Base-by-base conservation (phyloP, 1,140 invertebrate genomes). In the Stegodyphus dumicola region DNA sequence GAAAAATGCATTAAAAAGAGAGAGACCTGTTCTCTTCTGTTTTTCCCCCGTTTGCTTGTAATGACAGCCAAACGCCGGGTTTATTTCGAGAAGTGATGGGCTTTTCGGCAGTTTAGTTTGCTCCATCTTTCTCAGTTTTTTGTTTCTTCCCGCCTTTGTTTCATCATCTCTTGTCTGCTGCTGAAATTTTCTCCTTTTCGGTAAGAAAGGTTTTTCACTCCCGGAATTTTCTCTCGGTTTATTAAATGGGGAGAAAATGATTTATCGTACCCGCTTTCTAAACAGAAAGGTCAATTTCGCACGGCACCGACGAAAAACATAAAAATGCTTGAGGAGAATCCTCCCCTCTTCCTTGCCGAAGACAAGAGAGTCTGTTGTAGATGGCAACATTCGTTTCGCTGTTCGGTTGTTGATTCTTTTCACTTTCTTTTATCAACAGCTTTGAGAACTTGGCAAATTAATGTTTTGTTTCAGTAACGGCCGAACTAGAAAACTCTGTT, bases 201-300 rank as follows among this genome's bases (percentile, higher is more conserved):
- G 56, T 11, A 60, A 15, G 15, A 60, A 15, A 60, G 56, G 56
- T 60, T 60, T 60, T 51, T 64, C 60, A 18, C 60, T 18, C 33
- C 48, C 18, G 65, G 49, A 64, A 51, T 83, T 65, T 53, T 33
- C 70, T 49, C 49, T 75, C 80, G 70, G 56, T 83, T 83, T 83
- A 83, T 83, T 75, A 83, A 83, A 83, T 74, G 80, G 80, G 71
- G 11, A 73, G 71, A 83, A 83, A 83, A 83, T 83, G 80, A 83
- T 83, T 83, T 83, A 83, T 83, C 69, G 49, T 60, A 6, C n/a
- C 54, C 60, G 9, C 18, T 56, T 64, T 83, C 66, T 33, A 17
- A n/a, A 51, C 15, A 56, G 71, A 83, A 83, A 83, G 80, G 80
- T 83, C 80, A 83, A 83, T 83, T 83, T 83, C 51, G 53, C 56